These are phyloP conservation scores for Rhogogaster chlorosoma DNA, from an alignment of 2,888 invertebrate species.

Conservation along the genomic window DNA sequence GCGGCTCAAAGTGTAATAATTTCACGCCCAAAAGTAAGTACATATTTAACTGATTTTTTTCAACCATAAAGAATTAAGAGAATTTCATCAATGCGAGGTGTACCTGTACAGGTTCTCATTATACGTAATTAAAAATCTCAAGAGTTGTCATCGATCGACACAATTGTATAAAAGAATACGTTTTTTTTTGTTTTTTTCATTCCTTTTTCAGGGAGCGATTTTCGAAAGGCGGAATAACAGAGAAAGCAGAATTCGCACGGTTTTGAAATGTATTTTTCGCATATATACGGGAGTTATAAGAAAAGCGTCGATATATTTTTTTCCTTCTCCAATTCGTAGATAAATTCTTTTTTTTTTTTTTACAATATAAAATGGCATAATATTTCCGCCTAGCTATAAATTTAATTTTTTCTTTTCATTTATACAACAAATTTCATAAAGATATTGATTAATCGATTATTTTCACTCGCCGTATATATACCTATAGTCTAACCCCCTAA, in stretches of 20 bases:
- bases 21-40: background rate
- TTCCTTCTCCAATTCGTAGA: background rate
- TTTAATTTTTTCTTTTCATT: background rate
- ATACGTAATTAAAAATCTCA: background rate
- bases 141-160: background rate
- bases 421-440: background rate
- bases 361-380: background rate
- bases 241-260: background rate
- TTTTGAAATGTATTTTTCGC: background rate
- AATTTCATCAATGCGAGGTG: background rate
- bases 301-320: background rate
- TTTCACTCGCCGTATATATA: background rate
- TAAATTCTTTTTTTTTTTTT: background rate
- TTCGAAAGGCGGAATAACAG: background rate
- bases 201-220: background rate
- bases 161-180: background rate
- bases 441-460: background rate
- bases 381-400: background rate
- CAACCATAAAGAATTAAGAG: background rate
- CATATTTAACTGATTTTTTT: background rate
- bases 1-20: background rate
- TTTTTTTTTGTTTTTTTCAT: background rate
- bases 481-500: background rate
- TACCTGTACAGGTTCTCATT: too few relatives aligned
- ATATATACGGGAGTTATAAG: too few relatives aligned